Percentiles rank a stretch among this genome's conserved stretches.
phyloP scores from a whole-genome alignment of 1,140 invertebrate genomes.

The Drosophila insularis region DNA sequence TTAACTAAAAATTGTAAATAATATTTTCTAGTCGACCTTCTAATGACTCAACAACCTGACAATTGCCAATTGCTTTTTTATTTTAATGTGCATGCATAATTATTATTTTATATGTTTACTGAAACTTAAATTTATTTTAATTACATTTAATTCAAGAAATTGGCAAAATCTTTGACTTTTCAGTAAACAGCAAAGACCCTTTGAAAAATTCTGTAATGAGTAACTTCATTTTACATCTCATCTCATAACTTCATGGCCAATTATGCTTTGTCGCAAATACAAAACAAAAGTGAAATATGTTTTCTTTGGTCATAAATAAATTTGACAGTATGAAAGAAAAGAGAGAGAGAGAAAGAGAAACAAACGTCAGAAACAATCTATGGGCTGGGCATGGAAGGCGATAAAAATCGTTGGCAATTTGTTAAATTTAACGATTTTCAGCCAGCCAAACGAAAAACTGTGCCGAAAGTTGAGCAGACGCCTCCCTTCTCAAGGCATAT shows the following conservation, averaged over 20 bases:
- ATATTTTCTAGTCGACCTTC: no score
- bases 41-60: no score
- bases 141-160: no score
- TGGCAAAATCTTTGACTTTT: no score
- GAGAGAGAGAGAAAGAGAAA: slow-evolving; percentile 31
- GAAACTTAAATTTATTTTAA: no score
- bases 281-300: slow-evolving; percentile 58
- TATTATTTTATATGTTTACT: no score
- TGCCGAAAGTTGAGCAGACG: slow-evolving; percentile 63
- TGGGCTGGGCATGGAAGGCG: slow-evolving; percentile 63
- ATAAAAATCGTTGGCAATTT: slow-evolving; percentile 80
- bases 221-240: slow-evolving; percentile 47
- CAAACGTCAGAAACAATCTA: slow-evolving; percentile 54
- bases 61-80: no score
- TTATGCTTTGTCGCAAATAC: slow-evolving; percentile 56
- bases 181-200: neutral
- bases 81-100: no score
- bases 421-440: slow-evolving; percentile 79
- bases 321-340: slow-evolving; percentile 42
- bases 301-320: slow-evolving; percentile 71
- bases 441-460: slow-evolving; percentile 55
- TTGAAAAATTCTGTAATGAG: slow-evolving; percentile 3
- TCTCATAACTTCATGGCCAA: slow-evolving; percentile 59
- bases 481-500: slow-evolving; percentile 15
- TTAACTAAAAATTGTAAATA: no score